Evolutionary conservation across 1,140 invertebrate species (phyloP).

Genomic region (Pseudomyrmex sp.): DNA sequence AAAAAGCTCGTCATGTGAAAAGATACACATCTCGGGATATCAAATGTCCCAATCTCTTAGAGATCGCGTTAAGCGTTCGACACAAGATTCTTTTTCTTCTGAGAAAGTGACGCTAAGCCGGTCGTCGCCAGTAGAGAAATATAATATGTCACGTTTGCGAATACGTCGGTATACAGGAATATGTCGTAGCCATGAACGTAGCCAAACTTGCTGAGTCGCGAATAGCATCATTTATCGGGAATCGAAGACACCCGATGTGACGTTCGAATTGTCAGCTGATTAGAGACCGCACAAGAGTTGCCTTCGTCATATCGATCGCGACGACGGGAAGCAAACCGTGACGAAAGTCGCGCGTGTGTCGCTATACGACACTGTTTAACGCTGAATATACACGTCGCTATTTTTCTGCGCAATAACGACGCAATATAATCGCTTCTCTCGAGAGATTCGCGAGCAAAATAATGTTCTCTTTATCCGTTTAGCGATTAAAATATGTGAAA

Average conservation of each 20-base stretch:
- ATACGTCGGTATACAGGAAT: slow-evolving; percentile 17
- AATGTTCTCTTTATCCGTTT: too few relatives aligned
- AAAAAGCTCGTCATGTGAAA: too few relatives aligned
- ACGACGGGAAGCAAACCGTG: neutral
- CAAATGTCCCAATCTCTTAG: too few relatives aligned
- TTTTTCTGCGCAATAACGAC: neutral
- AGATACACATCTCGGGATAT: too few relatives aligned
- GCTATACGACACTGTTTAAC: neutral
- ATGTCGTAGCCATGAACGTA: neutral
- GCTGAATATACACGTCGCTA: neutral
- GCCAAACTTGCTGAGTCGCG: neutral
- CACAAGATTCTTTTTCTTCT: too few relatives aligned
- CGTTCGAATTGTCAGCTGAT: slow-evolving; percentile 56
- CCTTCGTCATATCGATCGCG: slow-evolving; percentile 44
- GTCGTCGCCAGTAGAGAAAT: too few relatives aligned
- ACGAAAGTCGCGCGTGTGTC: neutral
- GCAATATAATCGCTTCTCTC: neutral
- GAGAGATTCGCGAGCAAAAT: too few relatives aligned
- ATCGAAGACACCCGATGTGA: slow-evolving; percentile 49
- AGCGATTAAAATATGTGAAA: too few relatives aligned
- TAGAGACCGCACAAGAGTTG: slow-evolving; percentile 8
- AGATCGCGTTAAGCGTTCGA: too few relatives aligned
- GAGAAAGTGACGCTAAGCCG: too few relatives aligned
- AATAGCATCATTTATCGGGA: slow-evolving; percentile 58
- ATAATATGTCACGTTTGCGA: neutral